A percentile compares a stretch with the other conserved stretches of the same genome.
Conservation (phyloP, 2,113 vertebrate species). For the Sphyrna mokarran region DNA sequence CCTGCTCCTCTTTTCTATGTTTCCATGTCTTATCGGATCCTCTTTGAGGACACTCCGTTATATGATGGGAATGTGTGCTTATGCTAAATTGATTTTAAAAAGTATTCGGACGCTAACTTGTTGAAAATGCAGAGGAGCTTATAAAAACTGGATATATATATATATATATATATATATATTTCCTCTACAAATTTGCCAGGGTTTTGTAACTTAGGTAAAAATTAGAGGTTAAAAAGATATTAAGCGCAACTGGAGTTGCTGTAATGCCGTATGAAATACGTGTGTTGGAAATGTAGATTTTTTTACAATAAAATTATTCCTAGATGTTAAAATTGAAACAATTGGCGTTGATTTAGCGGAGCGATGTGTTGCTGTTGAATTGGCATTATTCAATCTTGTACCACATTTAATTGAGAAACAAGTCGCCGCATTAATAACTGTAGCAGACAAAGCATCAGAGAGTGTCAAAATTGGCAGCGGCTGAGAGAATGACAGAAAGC, state of each 20-base stretch:
- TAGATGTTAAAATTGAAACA: no score
- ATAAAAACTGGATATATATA: background rate
- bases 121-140: background rate
- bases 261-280: background rate
- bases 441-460: background rate
- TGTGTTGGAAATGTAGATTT: background rate
- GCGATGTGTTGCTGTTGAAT: background rate
- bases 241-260: background rate
- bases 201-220: no score
- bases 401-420: background rate
- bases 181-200: background rate
- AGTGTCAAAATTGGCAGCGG: background rate
- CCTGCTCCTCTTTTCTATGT: no score
- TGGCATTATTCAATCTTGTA: background rate
- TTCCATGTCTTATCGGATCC: no score
- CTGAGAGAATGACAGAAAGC: background rate
- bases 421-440: background rate
- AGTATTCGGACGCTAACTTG: background rate
- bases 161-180: no score
- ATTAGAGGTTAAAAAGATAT: background rate
- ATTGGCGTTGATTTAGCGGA: background rate
- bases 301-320: background rate
- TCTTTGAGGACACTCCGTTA: background rate
- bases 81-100: no score
- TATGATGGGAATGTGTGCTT: background rate